phyloP scores from a whole-genome alignment of 2,797 vertebrate genomes.

The Falco naumanni region DNA sequence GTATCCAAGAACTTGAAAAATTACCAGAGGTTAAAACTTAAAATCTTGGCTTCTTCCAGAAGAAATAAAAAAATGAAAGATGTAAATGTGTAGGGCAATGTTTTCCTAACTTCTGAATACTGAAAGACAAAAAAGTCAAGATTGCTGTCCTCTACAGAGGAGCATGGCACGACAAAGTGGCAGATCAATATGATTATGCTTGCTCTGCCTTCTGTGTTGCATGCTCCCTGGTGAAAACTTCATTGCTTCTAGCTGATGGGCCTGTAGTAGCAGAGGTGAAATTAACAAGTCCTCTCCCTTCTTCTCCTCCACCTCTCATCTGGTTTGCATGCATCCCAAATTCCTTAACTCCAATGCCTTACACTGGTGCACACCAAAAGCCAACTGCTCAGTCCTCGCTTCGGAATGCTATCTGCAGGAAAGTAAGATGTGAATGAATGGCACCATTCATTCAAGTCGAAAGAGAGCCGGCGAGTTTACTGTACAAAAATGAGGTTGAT shows the following conservation, averaged over 20 bases:
- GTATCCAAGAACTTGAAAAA: background rate
- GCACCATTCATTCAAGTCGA: conserved; percentile 14
- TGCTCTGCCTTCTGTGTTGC: background rate
- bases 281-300: background rate
- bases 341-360: background rate
- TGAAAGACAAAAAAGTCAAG: background rate
- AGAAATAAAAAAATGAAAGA: background rate
- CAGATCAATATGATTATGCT: background rate
- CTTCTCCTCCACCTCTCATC: background rate
- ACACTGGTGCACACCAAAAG: background rate
- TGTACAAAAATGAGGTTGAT: background rate
- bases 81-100: background rate
- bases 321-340: background rate
- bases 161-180: background rate
- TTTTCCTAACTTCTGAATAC: background rate
- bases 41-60: background rate
- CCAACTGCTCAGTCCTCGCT: background rate
- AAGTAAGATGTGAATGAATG: conserved; percentile 40
- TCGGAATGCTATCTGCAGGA: background rate
- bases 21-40: background rate
- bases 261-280: background rate
- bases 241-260: background rate
- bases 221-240: background rate
- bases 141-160: background rate
- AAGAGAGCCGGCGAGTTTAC: conserved; percentile 18